Base-by-base conservation (phyloP, 2,888 invertebrate genomes). In the Leptura quadrifasciata region DNA sequence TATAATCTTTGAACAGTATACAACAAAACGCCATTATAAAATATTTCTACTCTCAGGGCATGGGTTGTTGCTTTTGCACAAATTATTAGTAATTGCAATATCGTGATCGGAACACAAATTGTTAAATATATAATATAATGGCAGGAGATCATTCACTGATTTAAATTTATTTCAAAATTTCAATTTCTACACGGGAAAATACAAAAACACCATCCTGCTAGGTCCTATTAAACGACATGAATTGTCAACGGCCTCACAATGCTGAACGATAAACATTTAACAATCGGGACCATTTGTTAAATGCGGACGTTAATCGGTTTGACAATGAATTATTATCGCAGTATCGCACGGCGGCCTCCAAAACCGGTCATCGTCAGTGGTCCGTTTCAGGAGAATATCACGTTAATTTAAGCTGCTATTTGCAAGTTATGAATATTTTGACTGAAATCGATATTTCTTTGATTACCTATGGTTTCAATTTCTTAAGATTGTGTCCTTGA, bases 181-280 rank as follows among this genome's bases (percentile, higher is more conserved):
- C 47, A 54, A 52, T 27, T 65, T 24, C 54, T 17, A 15, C 24
- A 12, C 24, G 27, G 35, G 20, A 68, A 31, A 31, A 31, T 27
- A 10, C 57, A 24, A 67, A 55, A 68, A n/a, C 27, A 27, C 31
- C 31, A 9, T 17, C 9, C 57, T 15, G 54, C 54, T 18, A 24
- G 12, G 54, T 21, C n/a, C 24, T 10, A 61, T 15, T 55, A 63
- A 27, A 54, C 63, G 72, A 60, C 68, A 35, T 27, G 68, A 3
- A 57, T 65, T 68, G 68, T 74, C 74, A 74, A 61, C 60, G 68
- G 58, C 74, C 60, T 47, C 74, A 31, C 68, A 68, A 74, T 74
- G 74, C 52, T 54, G 58, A 58, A 20, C 68, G 61, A 74, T 68
- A 72, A 72, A 63, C 72, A 68, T 74, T 72, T 54, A 61, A 73